phyloP scores from a whole-genome alignment of 2,797 vertebrate genomes.

The Gallinago solitaria region DNA sequence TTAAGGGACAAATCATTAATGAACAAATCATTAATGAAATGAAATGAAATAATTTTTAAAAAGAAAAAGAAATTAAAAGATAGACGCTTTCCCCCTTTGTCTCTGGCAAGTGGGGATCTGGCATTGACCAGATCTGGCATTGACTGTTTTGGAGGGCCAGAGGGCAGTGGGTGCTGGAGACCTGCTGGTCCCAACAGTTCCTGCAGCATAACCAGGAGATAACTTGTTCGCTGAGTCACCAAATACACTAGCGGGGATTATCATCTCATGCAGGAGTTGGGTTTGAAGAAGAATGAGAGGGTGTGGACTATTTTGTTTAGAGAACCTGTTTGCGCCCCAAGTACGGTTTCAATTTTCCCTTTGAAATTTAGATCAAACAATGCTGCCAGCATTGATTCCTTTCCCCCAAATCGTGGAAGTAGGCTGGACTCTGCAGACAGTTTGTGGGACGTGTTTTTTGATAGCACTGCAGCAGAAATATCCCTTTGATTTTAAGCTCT shows the following conservation, averaged over 20 bases:
- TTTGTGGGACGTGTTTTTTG: background rate
- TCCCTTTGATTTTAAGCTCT: background rate
- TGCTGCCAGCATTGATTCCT: background rate
- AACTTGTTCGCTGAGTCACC: fast-evolving
- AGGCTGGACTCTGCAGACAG: background rate
- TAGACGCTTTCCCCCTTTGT: background rate
- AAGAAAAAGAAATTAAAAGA: no score
- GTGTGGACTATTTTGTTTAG: background rate
- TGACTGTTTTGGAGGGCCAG: background rate
- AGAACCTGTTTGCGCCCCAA: background rate
- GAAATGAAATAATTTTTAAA: no score
- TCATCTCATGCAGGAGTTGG: background rate
- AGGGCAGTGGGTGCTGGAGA: fast-evolving
- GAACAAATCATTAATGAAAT: background rate
- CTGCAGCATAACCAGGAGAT: background rate
- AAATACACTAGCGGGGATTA: background rate
- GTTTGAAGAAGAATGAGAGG: background rate
- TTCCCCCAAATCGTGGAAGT: background rate
- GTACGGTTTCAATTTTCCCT: background rate
- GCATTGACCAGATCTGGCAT: no score
- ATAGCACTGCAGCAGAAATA: background rate
- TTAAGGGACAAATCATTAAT: background rate
- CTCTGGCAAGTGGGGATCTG: background rate
- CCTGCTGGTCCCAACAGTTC: background rate
- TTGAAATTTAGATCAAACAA: conserved; percentile 44